These are phyloP conservation scores for Rhagologus leucostigma DNA, from an alignment of 2,113 vertebrate species.

Conservation along the genomic window DNA sequence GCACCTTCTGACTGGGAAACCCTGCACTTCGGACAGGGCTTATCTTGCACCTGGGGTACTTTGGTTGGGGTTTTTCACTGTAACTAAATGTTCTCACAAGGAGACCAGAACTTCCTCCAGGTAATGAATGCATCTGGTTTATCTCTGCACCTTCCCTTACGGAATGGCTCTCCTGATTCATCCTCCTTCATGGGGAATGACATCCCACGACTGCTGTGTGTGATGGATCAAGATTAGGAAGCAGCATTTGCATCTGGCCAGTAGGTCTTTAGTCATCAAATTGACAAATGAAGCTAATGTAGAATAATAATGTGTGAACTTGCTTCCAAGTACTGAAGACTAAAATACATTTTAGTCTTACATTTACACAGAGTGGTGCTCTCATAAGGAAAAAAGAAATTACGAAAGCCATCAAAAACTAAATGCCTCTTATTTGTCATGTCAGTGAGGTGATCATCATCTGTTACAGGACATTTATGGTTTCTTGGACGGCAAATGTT, in stretches of 20 bases:
- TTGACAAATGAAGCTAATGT: conserved; percentile 68
- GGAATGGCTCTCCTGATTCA: background rate
- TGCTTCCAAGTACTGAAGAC: conserved; percentile 46
- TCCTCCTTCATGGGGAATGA: conserved; percentile 3
- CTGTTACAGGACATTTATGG: conserved; percentile 44
- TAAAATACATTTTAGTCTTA: conserved; percentile 19
- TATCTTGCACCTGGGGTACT: background rate
- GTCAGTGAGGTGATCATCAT: conserved; percentile 36
- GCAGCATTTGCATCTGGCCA: conserved; percentile 67
- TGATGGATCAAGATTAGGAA: conserved; percentile 68
- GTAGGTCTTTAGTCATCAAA: conserved; percentile 63
- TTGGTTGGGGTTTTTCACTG: background rate
- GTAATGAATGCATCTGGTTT: conserved; percentile 28
- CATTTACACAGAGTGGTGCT: conserved; percentile 51
- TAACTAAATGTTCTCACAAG: background rate
- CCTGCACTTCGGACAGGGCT: background rate
- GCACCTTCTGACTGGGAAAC: background rate
- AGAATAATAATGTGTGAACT: conserved; percentile 67
- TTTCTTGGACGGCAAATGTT: conserved; percentile 47
- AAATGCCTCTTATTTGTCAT: conserved; percentile 59
- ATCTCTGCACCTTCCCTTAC: background rate
- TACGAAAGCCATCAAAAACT: conserved; percentile 57
- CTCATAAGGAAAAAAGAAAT: conserved; percentile 24
- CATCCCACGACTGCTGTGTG: background rate
- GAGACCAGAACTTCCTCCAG: conserved; percentile 9